These are phyloP conservation scores for Zoroaster sp. DNA, from an alignment of 53 echinoderm and acorn worm species.

Conservation along the genomic window DNA sequence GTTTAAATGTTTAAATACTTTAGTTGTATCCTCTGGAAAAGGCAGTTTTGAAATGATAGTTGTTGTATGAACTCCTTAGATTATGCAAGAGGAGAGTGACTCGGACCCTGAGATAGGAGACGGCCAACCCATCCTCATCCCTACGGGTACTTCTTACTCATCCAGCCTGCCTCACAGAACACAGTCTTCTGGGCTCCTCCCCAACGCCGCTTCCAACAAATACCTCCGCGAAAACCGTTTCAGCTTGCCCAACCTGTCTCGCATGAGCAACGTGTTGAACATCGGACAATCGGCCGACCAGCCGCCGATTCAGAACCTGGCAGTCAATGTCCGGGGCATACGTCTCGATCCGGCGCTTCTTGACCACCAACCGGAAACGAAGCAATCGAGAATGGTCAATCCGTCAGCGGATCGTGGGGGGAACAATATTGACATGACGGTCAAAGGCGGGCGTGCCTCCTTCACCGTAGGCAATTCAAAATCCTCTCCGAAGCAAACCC, in stretches of 20 bases:
- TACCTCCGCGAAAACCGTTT: constrained; percentile 71
- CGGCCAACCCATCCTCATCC: constrained; percentile 62
- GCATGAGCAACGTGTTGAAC: constrained; percentile 12
- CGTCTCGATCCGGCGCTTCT: constrained; percentile 7
- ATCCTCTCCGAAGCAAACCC: constrained; percentile 64
- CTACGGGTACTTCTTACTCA: constrained; percentile 54
- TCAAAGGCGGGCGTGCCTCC: constrained; percentile 36
- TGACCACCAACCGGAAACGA: background rate
- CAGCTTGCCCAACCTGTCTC: constrained; percentile 82
- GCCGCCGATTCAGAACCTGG: constrained; percentile 47
- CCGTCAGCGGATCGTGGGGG: background rate
- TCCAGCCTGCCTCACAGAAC: constrained; percentile 26
- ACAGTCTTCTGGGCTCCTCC: background rate
- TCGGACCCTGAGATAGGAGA: constrained; percentile 34
- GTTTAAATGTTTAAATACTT: too few species aligned
- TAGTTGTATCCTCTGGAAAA: too few species aligned
- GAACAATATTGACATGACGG: constrained; percentile 12
- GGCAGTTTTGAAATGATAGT: background rate
- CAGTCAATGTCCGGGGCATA: constrained; percentile 35
- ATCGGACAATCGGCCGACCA: constrained; percentile 18
- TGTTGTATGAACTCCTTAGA: background rate
- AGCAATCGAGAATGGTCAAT: background rate
- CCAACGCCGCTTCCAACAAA: background rate
- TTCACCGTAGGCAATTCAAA: constrained; percentile 35
- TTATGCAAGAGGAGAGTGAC: constrained; percentile 59